Conservation (phyloP, 2,113 vertebrate genomes). For the Rhinopomastus cyanomelas region DNA sequence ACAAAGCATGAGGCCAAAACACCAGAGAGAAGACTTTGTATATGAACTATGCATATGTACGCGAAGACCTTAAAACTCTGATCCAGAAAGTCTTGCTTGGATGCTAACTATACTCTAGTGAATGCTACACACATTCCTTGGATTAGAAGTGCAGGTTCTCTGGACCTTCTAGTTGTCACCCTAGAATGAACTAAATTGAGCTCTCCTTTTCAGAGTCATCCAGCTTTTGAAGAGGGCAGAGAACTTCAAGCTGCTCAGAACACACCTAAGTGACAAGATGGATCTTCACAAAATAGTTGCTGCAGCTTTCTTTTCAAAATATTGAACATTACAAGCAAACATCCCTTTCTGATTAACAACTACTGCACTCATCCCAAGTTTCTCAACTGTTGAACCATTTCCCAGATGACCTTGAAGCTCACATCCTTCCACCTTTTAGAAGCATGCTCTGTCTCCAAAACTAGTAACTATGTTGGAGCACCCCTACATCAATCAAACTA, state of each 20-base stretch:
- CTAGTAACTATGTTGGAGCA: background rate
- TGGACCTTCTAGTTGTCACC: background rate
- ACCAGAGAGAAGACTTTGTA: background rate
- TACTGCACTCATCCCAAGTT: background rate
- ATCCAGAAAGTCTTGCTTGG: background rate
- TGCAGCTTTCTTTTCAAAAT: background rate
- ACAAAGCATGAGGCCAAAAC: background rate
- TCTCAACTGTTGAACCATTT: background rate
- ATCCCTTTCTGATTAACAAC: background rate
- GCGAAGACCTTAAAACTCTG: background rate
- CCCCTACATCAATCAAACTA: background rate
- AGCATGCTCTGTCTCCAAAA: background rate
- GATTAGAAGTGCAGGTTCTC: background rate
- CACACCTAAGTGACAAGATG: background rate
- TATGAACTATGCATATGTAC: background rate
- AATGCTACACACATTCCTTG: background rate
- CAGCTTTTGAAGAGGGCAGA: background rate
- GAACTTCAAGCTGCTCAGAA: background rate
- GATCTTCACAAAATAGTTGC: background rate
- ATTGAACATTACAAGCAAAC: background rate
- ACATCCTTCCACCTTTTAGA: background rate
- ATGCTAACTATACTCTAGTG: background rate
- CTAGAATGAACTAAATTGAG: background rate
- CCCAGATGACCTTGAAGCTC: background rate
- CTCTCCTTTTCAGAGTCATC: background rate